Evolutionary conservation across 2,888 invertebrate genomes (phyloP), one percentile per base, ranked within the genome.

Genomic region (Dasypogon diadema): DNA sequence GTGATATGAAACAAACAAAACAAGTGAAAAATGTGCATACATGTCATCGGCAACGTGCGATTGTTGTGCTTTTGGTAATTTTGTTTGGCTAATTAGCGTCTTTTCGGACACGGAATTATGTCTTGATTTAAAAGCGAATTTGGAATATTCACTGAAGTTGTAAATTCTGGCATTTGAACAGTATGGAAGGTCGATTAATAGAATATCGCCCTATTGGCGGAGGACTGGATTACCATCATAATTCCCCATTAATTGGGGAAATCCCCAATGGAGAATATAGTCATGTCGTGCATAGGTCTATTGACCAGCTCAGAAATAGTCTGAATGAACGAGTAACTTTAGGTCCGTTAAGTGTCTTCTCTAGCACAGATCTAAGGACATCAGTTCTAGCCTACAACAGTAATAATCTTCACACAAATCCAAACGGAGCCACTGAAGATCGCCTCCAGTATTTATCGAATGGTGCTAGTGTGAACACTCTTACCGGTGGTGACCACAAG

Each of bases 201-300:
- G 89, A 89, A 81, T 89, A 89, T 80, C 87, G 89, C 76, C 89
- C 89, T 77, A 89, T 85, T 78, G 90, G 81, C 70, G 90, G 90
- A 75, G 90, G 90, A 42, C 86, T 91, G 77, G 90, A 91, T 81
- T 91, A 91, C 83, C 91, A 91, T 83, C 90, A 91, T 82, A 86
- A 85, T 77, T 91, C 91, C 12, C 91, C 91, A 6, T 82, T 91
- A 12, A 91, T 91, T 87, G 91, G 91, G 0, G 91, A 91, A 85
- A 91, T 91, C 82, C 91, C 91, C 42, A 84, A 90, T 80, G 86
- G 87, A 1, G 91, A 91, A 80, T 90, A 90, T 83, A 89, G 90
- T 80, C 89, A 90, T 74, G 90, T 90, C 79, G 90, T 90, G 81
- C 90, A 90, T 82, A 88, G 90, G 80, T 91, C 91, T 79, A 91